Percentiles rank a stretch among this genome's conserved stretches.
These are phyloP conservation scores for Limnephilus rhombicus DNA, from an alignment of 2,888 invertebrate genomes.

Conservation along the genomic window DNA sequence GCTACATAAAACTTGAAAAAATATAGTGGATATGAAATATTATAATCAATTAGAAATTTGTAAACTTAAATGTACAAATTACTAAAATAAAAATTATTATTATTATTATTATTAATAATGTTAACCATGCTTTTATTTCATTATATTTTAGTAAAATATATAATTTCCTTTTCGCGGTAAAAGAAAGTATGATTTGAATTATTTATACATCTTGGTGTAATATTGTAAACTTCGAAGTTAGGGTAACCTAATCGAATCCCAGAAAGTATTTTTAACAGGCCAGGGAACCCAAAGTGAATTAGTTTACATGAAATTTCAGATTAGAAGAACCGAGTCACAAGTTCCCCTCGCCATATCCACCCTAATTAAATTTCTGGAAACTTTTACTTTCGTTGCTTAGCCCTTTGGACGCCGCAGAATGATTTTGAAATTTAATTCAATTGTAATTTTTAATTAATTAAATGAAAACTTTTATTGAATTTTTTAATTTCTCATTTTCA, in stretches of 20 bases:
- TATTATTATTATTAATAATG: too few species aligned
- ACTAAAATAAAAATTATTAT: too few species aligned
- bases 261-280: background rate
- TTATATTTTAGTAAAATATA: background rate
- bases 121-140: background rate
- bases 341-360: background rate
- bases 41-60: too few species aligned
- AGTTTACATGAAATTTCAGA: conserved; percentile 11
- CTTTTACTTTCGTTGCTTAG: background rate
- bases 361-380: conserved; percentile 4
- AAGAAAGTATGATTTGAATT: background rate
- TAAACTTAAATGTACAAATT: too few species aligned
- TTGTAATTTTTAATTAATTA: background rate
- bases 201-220: background rate
- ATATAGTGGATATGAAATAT: too few species aligned
- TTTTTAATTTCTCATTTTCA: background rate
- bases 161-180: background rate
- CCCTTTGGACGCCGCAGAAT: background rate
- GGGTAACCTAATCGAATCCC: background rate
- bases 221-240: background rate
- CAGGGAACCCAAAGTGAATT: background rate
- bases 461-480: background rate
- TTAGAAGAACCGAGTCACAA: background rate
- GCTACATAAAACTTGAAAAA: too few species aligned
- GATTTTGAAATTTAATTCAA: background rate